Evolutionary conservation across 2,113 vertebrate species (phyloP), one percentile per base, ranked within the genome.

Genomic region (Elachura formosa): DNA sequence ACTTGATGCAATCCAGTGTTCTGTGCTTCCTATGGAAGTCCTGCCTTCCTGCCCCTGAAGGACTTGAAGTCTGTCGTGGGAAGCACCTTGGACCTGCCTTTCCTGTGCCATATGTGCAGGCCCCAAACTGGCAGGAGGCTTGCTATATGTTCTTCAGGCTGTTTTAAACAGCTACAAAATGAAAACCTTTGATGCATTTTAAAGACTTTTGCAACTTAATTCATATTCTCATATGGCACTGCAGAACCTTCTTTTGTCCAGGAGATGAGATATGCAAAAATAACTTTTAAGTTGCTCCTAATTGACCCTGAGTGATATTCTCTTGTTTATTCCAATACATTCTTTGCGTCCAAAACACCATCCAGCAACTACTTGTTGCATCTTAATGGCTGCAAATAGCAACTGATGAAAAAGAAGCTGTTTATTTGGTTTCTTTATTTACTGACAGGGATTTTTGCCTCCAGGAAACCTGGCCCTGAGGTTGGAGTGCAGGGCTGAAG

Each of bases 261-360:
- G 96, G 96, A 98, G 94, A 97, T 97, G 96, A 98, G 95, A 97
- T 97, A 98, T 97, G 97, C 97, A 98, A 96, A 98, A 97, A 91
- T 97, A 97, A 98, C 98, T 98, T 98, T 98, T 98, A 90, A 93
- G 92, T 96, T 97, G 90, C 90, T 98, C 94, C 90, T 98, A 97
- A 98, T 98, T 98, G 98, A 98, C 97, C 97, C 98, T 98, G 97
- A 97, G 97, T 96, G 96, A 96, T 96, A 91, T 97, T 96, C 96
- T 90, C 82, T 91, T 81, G n/a, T 79, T 88, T 95, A 84, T 91
- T 73, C 94, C 92, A 40, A 45, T 97, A 69, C 62, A 89, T 81
- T 94, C 87, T 91, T 68, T 91, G 87, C 34, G 54, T 97, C 84
- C 87, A 34, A 94, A 96, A 84, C 52, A 92, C n/a, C 18, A 6